Conservation (phyloP, 2,888 invertebrate species). For the Automeris io region DNA sequence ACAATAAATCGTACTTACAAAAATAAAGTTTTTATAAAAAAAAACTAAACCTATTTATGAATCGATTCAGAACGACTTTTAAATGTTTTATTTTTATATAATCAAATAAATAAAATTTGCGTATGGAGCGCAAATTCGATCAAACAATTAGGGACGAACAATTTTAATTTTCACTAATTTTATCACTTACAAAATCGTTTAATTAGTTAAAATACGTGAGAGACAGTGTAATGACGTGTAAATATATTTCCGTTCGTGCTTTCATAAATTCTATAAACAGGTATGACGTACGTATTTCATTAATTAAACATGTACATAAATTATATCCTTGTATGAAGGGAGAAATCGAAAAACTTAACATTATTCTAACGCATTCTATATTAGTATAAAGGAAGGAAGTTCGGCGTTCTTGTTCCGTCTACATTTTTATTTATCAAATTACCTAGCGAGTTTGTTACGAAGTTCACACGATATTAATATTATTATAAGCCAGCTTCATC, state of each 20-base stretch:
- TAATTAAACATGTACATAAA: not conserved
- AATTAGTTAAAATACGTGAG: slow-evolving; percentile 2
- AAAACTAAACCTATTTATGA: no score
- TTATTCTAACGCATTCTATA: not conserved
- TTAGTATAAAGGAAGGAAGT: not conserved
- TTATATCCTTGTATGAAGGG: not conserved
- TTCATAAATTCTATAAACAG: not conserved
- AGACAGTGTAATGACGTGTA: not conserved
- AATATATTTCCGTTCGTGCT: not conserved
- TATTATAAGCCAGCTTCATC: no score
- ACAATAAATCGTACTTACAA: no score
- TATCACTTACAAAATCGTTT: slow-evolving; percentile 3
- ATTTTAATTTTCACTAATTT: slow-evolving; percentile 11
- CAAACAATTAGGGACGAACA: slow-evolving; percentile 27
- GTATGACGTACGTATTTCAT: not conserved
- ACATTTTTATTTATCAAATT: not conserved
- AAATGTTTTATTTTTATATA: no score
- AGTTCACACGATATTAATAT: no score
- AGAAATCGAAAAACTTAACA: not conserved
- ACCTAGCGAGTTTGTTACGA: no score
- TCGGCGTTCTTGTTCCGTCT: not conserved
- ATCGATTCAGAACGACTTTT: no score
- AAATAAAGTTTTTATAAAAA: no score
- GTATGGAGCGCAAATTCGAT: slow-evolving; percentile 54
- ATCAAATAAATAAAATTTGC: no score